Evolutionary conservation across 2,888 invertebrate species (phyloP).

Genomic region (Nasonovia ribisnigri): DNA sequence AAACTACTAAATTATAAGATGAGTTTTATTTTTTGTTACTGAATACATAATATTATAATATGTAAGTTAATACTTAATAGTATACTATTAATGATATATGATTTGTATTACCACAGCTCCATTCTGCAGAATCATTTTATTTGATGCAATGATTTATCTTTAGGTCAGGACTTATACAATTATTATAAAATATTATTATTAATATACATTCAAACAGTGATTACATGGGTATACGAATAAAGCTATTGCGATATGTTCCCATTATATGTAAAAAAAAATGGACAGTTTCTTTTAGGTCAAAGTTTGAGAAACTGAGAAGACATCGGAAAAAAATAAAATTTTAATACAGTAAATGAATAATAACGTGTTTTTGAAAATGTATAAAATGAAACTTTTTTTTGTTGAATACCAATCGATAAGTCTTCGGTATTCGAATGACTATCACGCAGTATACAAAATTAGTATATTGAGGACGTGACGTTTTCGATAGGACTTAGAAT

Average conservation of each 20-base stretch:
- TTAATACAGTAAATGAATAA: not conserved
- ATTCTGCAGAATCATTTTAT: not conserved
- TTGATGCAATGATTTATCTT: not conserved
- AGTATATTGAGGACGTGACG: not conserved
- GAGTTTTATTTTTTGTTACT: not conserved
- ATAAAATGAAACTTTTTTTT: not conserved
- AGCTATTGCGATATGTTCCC: not conserved
- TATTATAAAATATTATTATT: not conserved
- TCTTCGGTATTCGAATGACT: not conserved
- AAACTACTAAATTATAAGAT: not conserved
- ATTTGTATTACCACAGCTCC: not conserved
- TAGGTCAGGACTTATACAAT: not conserved
- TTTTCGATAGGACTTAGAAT: not conserved
- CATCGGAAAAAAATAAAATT: too few species aligned
- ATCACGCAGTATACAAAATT: not conserved
- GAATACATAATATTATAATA: not conserved
- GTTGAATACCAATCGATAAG: not conserved
- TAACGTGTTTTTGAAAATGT: not conserved
- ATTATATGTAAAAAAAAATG: not conserved
- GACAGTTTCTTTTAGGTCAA: not conserved
- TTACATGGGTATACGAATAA: not conserved
- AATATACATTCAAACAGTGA: not conserved
- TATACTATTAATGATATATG: too few species aligned
- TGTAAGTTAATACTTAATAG: not conserved
- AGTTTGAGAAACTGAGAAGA: not conserved